Base-by-base conservation (phyloP, 1,140 invertebrate species). In the Drosophila arawakana region DNA sequence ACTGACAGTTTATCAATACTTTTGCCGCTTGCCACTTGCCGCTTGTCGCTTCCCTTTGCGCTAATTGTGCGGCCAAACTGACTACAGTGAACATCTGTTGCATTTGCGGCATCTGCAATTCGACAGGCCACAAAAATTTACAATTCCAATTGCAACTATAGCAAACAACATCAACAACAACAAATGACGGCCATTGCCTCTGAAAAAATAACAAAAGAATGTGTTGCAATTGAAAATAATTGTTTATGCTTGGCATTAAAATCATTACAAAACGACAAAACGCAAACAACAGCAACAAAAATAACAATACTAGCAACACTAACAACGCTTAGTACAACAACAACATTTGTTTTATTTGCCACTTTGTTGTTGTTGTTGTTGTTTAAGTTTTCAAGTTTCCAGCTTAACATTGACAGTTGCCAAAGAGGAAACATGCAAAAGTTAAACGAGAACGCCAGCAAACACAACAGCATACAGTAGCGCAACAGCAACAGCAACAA, bases 211-310 rank as follows among this genome's bases (percentile, higher is more conserved):
- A 85, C 82, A 85, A 86, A 78, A 78, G 82, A 85, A 85, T 85
- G 82, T 86, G 72, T 82, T 86, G 82, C 82, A 86, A 86, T 86
- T 88, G 69, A 70, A 86, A 86, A 86, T 86, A 86, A 86, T 86
- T 86, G 82, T 86, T 86, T 88, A 86, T 84, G 81, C 77, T 78
- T 84, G 81, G 81, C 81, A 84, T 84, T 84, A 84, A 84, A 84
- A 80, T 82, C 82, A 86, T 88, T 86, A 82, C 82, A 86, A 85
- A 85, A 81, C 69, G 73, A 55, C 71, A 59, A 83, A 70, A 63
- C 73, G 52, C 52, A 57, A 63, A 46, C 69, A 65, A 41, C 39
- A 44, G 39, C 63, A 46, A 15, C 30, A 59, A n/a, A 46, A 41
- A 13, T 11, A 58, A 57, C 68, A 34, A 21, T 46, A 34, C 4